Base-by-base conservation (phyloP, 2,113 vertebrate species). In the Actinemys pallida region DNA sequence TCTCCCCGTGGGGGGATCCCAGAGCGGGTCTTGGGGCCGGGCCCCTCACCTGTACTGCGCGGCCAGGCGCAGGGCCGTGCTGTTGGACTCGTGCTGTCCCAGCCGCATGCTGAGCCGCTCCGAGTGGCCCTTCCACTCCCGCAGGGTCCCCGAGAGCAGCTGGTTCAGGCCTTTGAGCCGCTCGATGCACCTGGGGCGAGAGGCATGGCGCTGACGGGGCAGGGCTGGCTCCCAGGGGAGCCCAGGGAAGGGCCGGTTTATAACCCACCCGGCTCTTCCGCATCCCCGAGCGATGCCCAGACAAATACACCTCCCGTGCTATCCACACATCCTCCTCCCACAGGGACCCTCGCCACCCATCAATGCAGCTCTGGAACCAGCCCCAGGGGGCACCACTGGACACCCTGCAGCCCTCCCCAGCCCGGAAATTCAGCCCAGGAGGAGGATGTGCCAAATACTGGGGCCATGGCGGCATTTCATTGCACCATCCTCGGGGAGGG, bases 141-240 rank as follows among this genome's bases (percentile, higher is more conserved):
- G 98, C 88, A 99, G 97, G 20, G 98, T 98, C 0, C 95, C 97
- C 2, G 96, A 98, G 90, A 99, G 98, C 79, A 98, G 97, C 35
- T 98, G 98, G 69, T 99, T 99, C 96, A 98, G 98, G 89, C 98
- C 97, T 92, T 98, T 98, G 93, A 99, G 98, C 91, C 97, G 98
- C 94, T 98, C 99, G 4, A 99, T 97, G 93, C 42, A 98, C 95
- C 99, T 99, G 95, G 35, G 52, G 20, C 17, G 7, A 42, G 62
- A 14, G 8, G 72, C 25, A 14, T 31, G 82, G 27, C n/a, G 10
- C 22, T 31, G 45, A 27, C 14, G 27, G 76, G 25, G 29, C 24
- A 49, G 45, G 12, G 24, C 45, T 47, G 47, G 78, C 42, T 8
- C 78, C 45, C 45, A 1, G 78, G 11, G 76, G 22, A 39, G 27